A percentile compares a stretch with the other conserved stretches of the same genome.
These are phyloP conservation scores for Drosophila busckii DNA, from an alignment of 1,140 invertebrate species.

Conservation along the genomic window DNA sequence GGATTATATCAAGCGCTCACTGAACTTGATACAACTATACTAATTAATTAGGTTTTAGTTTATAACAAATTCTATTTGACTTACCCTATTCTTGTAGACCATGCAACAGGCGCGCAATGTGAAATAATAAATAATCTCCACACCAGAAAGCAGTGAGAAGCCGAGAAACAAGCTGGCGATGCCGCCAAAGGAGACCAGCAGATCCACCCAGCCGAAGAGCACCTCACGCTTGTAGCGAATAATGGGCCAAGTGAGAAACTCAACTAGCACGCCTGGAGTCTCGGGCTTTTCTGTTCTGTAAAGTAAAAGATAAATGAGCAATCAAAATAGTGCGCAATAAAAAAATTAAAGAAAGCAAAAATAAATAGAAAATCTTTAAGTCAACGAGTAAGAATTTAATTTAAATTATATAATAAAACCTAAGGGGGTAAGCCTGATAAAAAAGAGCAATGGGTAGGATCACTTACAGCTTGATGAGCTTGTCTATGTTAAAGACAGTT, in stretches of 20 bases:
- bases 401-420: too few relatives aligned
- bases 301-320: too few relatives aligned
- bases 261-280: constrained; percentile 65
- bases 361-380: too few relatives aligned
- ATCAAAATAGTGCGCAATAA: too few relatives aligned
- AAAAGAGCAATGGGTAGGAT: too few relatives aligned
- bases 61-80: background rate
- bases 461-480: constrained; percentile 82
- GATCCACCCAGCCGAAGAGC: constrained; percentile 88
- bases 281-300: too few relatives aligned
- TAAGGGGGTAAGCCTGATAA: too few relatives aligned
- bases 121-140: constrained; percentile 87
- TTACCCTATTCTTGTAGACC: constrained; percentile 78
- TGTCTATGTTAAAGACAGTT: constrained; percentile 86
- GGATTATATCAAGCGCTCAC: too few relatives aligned
- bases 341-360: too few relatives aligned
- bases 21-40: too few relatives aligned
- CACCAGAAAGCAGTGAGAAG: constrained; percentile 85
- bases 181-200: constrained; percentile 82
- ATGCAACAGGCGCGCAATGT: constrained; percentile 84
- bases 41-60: too few relatives aligned
- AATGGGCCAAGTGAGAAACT: constrained; percentile 86
- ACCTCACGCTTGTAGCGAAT: constrained; percentile 87
- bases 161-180: constrained; percentile 88
- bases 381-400: too few relatives aligned